Percentiles rank a stretch among this genome's conserved stretches.
Conservation (phyloP, 2,888 invertebrate genomes). For the Itoplectis maculator region DNA sequence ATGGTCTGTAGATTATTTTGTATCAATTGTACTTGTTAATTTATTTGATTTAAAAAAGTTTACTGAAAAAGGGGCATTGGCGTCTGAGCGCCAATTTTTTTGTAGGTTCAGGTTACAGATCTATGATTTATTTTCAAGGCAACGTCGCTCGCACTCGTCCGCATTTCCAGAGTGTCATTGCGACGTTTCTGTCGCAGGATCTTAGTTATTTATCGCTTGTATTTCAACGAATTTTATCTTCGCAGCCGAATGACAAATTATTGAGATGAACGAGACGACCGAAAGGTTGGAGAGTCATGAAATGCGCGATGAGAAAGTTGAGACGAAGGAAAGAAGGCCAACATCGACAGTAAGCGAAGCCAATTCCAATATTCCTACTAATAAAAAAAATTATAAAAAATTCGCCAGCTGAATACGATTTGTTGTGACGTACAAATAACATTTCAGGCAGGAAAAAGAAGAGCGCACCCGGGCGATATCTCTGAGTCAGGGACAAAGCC, state of each 20-base stretch:
- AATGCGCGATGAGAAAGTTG: constrained; percentile 60
- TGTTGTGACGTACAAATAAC: not conserved
- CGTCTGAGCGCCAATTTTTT: constrained; percentile 46
- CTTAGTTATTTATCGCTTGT: constrained; percentile 1
- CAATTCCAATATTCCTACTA: not conserved
- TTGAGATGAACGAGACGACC: constrained; percentile 65
- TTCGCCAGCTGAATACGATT: not conserved
- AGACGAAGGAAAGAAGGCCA: constrained; percentile 55
- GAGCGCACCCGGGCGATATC: constrained; percentile 50
- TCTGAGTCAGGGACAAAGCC: constrained; percentile 56
- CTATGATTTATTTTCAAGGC: constrained; percentile 20
- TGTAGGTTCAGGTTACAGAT: constrained; percentile 41
- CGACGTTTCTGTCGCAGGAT: constrained; percentile 3
- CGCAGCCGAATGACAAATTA: not conserved
- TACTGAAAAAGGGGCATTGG: not conserved
- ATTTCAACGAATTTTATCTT: not conserved
- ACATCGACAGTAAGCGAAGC: constrained; percentile 40
- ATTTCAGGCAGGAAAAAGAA: constrained; percentile 56
- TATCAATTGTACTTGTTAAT: constrained; percentile 37
- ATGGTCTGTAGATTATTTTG: not conserved
- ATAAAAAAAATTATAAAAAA: not conserved
- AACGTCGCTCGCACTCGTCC: not conserved
- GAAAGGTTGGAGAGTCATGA: constrained; percentile 58
- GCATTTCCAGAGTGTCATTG: constrained; percentile 6
- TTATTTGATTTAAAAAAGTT: constrained; percentile 17